Evolutionary conservation across 2,113 vertebrate genomes (phyloP).

Genomic region (Gallinago media): DNA sequence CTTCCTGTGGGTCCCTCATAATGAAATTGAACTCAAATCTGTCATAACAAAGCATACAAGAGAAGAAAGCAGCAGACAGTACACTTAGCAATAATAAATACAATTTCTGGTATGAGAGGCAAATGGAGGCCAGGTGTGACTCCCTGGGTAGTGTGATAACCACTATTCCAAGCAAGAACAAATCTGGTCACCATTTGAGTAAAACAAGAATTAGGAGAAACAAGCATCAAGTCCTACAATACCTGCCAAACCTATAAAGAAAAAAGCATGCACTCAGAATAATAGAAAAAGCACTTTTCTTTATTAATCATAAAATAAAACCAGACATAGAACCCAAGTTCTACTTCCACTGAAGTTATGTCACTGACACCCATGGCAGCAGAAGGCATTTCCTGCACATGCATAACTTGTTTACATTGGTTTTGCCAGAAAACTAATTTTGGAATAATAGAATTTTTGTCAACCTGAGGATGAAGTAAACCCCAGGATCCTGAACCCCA

Average conservation of each 20-base stretch:
- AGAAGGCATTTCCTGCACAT: slow-evolving; percentile 1
- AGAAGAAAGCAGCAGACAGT: background rate
- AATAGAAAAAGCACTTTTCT: background rate
- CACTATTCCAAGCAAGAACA: slow-evolving; percentile 14
- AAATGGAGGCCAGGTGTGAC: slow-evolving; percentile 52
- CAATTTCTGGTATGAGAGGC: background rate
- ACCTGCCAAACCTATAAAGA: slow-evolving; percentile 37
- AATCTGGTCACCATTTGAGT: slow-evolving; percentile 54
- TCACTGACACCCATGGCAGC: background rate
- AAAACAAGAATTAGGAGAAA: slow-evolving; percentile 30
- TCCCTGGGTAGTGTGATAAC: slow-evolving; percentile 2
- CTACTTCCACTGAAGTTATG: background rate
- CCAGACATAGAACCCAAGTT: background rate
- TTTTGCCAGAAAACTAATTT: slow-evolving; percentile 33
- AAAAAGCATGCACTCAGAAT: background rate
- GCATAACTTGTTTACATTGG: background rate
- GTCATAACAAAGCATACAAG: background rate
- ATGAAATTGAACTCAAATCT: background rate
- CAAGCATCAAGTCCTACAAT: slow-evolving; percentile 36
- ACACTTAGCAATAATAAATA: background rate
- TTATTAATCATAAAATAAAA: slow-evolving; percentile 33
- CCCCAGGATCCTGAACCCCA: background rate
- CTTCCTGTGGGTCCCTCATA: background rate
- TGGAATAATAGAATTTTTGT: background rate
- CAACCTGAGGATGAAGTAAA: background rate